phyloP scores from a whole-genome alignment of 2,888 invertebrate species.

The Fissipunctia ypsillon region DNA sequence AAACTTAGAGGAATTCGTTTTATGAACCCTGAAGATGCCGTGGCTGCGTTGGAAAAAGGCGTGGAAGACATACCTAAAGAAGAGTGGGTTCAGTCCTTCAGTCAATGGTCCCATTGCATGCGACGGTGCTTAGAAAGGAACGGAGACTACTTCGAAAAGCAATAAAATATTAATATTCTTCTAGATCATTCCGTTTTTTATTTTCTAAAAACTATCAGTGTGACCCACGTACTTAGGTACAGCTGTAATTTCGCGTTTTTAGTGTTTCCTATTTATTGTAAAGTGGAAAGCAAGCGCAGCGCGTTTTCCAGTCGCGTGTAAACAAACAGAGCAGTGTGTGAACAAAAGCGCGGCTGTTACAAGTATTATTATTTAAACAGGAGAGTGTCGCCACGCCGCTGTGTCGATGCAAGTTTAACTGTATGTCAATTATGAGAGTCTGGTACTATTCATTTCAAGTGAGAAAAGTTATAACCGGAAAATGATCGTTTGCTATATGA shows the following conservation, averaged over 20 bases:
- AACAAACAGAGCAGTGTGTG: constrained; percentile 16
- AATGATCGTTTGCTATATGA: neutral
- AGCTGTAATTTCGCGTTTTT: neutral
- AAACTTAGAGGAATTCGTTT: too few relatives aligned
- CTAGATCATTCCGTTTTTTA: too few relatives aligned
- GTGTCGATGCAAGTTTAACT: constrained; percentile 29
- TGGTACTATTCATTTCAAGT: constrained; percentile 25
- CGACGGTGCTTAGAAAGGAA: too few relatives aligned
- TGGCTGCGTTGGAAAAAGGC: too few relatives aligned
- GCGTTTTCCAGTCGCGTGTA: constrained; percentile 10
- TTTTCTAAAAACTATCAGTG: too few relatives aligned
- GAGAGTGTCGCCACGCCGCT: constrained; percentile 22
- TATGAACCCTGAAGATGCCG: too few relatives aligned
- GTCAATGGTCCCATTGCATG: too few relatives aligned
- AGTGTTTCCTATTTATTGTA: constrained; percentile 3
- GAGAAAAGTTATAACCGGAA: constrained; percentile 2
- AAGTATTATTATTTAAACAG: constrained; percentile 47
- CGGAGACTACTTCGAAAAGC: too few relatives aligned
- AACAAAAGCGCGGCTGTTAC: constrained; percentile 33
- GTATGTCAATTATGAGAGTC: constrained; percentile 19
- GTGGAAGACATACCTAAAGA: too few relatives aligned
- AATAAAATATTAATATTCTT: too few relatives aligned
- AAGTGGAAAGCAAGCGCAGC: neutral
- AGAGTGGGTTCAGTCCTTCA: too few relatives aligned
- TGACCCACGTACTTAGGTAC: neutral